Percentiles rank a stretch among this genome's conserved stretches.
Conservation (phyloP, 2,113 vertebrate genomes). For the Zosterops japonicus region DNA sequence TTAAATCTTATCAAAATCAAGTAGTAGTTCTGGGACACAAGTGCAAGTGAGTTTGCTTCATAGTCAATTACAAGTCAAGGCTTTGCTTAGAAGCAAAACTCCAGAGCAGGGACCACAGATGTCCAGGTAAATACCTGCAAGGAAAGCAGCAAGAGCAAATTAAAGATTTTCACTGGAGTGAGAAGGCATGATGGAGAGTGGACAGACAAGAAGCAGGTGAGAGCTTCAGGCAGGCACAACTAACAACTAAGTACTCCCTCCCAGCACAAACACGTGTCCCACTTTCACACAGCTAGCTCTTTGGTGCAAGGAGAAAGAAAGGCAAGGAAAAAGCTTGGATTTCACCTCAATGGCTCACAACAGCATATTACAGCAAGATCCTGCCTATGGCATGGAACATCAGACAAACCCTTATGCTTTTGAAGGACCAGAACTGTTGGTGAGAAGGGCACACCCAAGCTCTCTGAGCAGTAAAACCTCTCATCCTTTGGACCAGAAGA, state of each 20-base stretch:
- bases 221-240: background rate
- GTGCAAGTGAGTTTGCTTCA: background rate
- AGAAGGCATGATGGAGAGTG: background rate
- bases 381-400: background rate
- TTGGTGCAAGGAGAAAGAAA: background rate
- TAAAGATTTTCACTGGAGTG: background rate
- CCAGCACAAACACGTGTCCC: accelerated
- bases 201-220: background rate
- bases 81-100: background rate
- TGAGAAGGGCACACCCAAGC: background rate
- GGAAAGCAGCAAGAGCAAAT: background rate
- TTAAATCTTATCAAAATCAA: background rate
- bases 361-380: background rate
- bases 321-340: background rate
- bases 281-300: background rate
- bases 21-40: background rate
- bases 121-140: background rate
- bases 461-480: background rate
- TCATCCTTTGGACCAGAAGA: background rate
- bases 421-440: background rate
- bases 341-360: background rate
- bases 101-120: background rate
- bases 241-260: background rate
- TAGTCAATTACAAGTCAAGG: background rate
- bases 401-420: background rate